Percentiles rank a stretch among this genome's conserved stretches.
Evolutionary conservation across 2,888 invertebrate genomes (phyloP).

Genomic region (Ennomos erosarius): DNA sequence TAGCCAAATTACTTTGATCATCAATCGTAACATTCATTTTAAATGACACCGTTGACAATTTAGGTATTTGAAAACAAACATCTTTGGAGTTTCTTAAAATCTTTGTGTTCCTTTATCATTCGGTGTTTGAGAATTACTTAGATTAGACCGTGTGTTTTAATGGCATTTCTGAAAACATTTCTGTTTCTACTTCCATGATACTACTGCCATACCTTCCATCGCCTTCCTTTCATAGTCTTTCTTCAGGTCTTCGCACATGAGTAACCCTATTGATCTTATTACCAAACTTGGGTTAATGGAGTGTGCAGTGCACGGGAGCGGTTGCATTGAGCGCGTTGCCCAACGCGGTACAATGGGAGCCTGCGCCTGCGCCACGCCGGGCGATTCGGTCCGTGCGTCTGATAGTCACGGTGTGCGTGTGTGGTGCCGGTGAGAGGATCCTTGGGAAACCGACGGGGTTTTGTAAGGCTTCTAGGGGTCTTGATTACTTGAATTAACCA

Average conservation of each 20-base stretch:
- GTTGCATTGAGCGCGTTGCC: conserved; percentile 55
- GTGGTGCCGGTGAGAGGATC: conserved; percentile 30
- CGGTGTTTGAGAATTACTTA: too few relatives aligned
- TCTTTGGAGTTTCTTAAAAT: too few relatives aligned
- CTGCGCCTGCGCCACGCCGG: conserved; percentile 42
- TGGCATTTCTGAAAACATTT: background rate
- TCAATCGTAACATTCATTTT: too few relatives aligned
- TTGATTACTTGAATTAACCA: too few relatives aligned
- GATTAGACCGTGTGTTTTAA: too few relatives aligned
- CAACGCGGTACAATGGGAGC: conserved; percentile 46
- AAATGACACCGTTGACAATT: too few relatives aligned
- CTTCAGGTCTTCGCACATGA: conserved; percentile 37
- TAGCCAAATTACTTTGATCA: too few relatives aligned
- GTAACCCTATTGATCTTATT: conserved; percentile 67
- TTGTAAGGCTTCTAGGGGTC: conserved; percentile 3
- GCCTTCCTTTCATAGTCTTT: conserved; percentile 3
- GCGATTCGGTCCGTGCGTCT: conserved; percentile 57
- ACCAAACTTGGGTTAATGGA: conserved; percentile 69
- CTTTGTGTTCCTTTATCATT: too few relatives aligned
- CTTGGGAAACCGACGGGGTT: conserved; percentile 11
- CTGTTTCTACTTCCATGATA: too few relatives aligned
- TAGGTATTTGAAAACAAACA: too few relatives aligned
- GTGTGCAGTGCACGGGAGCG: conserved; percentile 67
- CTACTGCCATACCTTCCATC: background rate
- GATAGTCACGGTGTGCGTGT: conserved; percentile 61